Conservation (phyloP, 2,888 invertebrate species). For the Dasypolia templi region DNA sequence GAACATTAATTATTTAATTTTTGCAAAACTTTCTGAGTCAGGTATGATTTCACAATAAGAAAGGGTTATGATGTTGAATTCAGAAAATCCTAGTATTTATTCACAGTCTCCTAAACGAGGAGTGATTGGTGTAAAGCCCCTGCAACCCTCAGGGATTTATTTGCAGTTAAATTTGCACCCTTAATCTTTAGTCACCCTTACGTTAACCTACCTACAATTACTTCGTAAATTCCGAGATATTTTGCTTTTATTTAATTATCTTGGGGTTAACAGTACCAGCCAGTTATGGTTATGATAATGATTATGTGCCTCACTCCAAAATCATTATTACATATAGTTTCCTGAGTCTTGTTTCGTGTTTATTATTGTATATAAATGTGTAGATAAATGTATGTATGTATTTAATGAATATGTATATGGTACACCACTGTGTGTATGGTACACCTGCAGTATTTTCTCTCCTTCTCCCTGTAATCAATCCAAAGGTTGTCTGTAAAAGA, state of each 20-base stretch:
- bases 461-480: too few species aligned
- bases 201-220: not conserved
- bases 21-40: too few species aligned
- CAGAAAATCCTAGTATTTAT: conserved; percentile 4
- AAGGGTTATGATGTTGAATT: not conserved
- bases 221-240: not conserved
- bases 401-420: too few species aligned
- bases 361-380: too few species aligned
- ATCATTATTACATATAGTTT: too few species aligned
- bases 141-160: not conserved
- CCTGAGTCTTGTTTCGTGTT: too few species aligned
- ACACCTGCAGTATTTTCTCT: too few species aligned
- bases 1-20: too few species aligned
- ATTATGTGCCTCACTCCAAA: too few species aligned
- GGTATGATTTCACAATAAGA: not conserved
- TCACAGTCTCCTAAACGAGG: not conserved
- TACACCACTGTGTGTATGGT: too few species aligned
- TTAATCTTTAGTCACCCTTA: conserved; percentile 17
- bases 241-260: conserved; percentile 17
- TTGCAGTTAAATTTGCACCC: conserved; percentile 4
- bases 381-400: too few species aligned
- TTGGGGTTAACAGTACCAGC: not conserved
- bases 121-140: not conserved
- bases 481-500: too few species aligned
- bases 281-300: not conserved